Base-by-base conservation (phyloP, 2,888 invertebrate genomes). In the Geophilus truncorum region DNA sequence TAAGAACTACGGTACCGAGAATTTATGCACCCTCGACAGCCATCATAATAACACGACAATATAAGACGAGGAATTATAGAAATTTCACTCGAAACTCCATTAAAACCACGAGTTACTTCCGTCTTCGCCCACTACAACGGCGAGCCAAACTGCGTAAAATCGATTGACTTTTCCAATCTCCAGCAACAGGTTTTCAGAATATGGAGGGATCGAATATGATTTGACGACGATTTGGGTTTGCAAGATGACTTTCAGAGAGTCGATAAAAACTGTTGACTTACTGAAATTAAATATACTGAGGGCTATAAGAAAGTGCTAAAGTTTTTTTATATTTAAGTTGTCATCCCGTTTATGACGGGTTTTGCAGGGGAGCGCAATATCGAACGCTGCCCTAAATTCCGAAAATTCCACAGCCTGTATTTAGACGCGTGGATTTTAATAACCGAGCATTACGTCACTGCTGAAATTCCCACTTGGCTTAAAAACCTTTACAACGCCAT, bases 381-480 rank as follows among this genome's bases (percentile, higher is more conserved):
- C 62, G 25, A 10, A 62, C 62, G 25, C 62, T 62, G 62, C 62
- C 62, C 62, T 62, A 62, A 62, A 62, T 62, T 62, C 62, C 62
- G 25, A 25, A 25, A 62, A 62, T 62, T 62, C 62, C 62, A 15
- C 10, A 1, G 23, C 28, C 62, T 62, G 25, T 25, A 62, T 45
- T 45, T 45, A 45, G 45, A 62, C 28, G 62, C 62, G 23, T 62
- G 25, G 62, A 62, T 62, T 62, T 62, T 62, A 62, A 62, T 62
- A 62, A 62, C 62, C 9, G 62, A 28, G 28, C 23, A 15, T 62
- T 7, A 62, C 62, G 62, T 62, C 62, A 62, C 12, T 0, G 10
- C 28, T 1, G 10, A 62, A 62, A 62, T 62, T 62, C 62, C 23
- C 23, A 25, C 62, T 5, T 10, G 7, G 23, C 57, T 21, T 21